A percentile compares a stretch with the other conserved stretches of the same genome.
Evolutionary conservation across 2,888 invertebrate species (phyloP).

Genomic region (Podotricha telesiphe): DNA sequence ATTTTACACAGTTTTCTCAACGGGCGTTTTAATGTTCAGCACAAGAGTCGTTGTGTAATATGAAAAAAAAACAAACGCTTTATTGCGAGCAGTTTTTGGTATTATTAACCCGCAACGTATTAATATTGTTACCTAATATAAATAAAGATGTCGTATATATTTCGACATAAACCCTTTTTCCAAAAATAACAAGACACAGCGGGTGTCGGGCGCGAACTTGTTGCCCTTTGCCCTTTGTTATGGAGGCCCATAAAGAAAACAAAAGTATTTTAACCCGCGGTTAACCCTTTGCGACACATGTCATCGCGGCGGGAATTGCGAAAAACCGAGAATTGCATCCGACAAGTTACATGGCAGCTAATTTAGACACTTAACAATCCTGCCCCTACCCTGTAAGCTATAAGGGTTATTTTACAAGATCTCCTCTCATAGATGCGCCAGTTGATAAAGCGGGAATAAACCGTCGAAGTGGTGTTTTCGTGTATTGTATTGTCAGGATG

Average conservation of each 20-base stretch:
- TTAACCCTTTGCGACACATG: slow-evolving; percentile 75
- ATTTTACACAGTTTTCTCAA: slow-evolving; percentile 18
- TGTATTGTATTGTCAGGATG: slow-evolving; percentile 50
- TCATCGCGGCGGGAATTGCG: slow-evolving; percentile 56
- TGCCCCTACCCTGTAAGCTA: slow-evolving; percentile 28
- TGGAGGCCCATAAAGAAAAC: slow-evolving; percentile 71
- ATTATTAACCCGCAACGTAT: slow-evolving; percentile 10
- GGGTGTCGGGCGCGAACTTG: slow-evolving; percentile 72
- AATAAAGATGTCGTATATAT: slow-evolving; percentile 63
- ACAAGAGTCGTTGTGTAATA: neutral
- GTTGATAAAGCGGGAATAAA: slow-evolving; percentile 44
- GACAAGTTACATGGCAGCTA: slow-evolving; percentile 49
- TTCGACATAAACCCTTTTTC: slow-evolving; percentile 61
- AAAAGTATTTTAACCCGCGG: slow-evolving; percentile 68
- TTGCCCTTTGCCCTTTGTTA: slow-evolving; percentile 72
- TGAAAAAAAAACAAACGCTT: neutral
- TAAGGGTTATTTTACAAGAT: slow-evolving; percentile 32
- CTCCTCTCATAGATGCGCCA: slow-evolving; percentile 30
- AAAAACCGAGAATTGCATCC: slow-evolving; percentile 53
- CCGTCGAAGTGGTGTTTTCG: slow-evolving; percentile 49
- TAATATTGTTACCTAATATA: slow-evolving; percentile 23
- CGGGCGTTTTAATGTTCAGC: slow-evolving; percentile 6
- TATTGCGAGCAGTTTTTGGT: slow-evolving; percentile 7
- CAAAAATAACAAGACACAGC: slow-evolving; percentile 61
- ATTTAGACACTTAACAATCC: slow-evolving; percentile 33